These are phyloP conservation scores for Equus przewalskii DNA, from an alignment of 2,113 vertebrate genomes.

Conservation along the genomic window DNA sequence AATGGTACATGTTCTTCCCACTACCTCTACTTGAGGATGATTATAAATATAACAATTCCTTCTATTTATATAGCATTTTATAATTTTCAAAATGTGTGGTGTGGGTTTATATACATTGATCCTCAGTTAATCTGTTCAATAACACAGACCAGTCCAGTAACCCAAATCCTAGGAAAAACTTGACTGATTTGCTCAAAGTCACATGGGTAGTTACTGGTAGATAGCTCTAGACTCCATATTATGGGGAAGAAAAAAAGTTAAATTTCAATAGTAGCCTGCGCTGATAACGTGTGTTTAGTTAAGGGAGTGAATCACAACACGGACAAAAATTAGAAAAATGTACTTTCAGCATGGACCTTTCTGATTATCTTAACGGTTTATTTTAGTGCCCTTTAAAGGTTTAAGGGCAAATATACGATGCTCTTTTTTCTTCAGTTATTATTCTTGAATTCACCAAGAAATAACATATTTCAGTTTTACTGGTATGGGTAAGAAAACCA, in stretches of 20 bases:
- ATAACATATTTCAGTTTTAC: slow-evolving; percentile 14
- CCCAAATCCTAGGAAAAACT: neutral
- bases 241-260: neutral
- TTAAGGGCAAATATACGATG: slow-evolving; percentile 18
- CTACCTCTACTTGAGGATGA: neutral
- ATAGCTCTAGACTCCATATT: neutral
- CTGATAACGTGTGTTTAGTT: neutral
- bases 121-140: neutral
- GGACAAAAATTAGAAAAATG: neutral
- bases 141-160: neutral
- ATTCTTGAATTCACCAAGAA: slow-evolving; percentile 57
- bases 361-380: neutral
- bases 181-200: neutral
- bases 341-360: neutral
- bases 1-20: neutral
- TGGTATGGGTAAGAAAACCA: neutral
- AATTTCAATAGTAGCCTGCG: neutral
- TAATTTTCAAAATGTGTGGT: neutral
- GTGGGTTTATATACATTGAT: neutral
- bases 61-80: neutral
- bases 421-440: neutral
- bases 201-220: neutral
- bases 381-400: neutral
- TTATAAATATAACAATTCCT: neutral
- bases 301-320: neutral